A percentile compares a stretch with the other conserved stretches of the same genome.
phyloP scores from a whole-genome alignment of 2,113 vertebrate genomes.

The Cichladusa arquata region DNA sequence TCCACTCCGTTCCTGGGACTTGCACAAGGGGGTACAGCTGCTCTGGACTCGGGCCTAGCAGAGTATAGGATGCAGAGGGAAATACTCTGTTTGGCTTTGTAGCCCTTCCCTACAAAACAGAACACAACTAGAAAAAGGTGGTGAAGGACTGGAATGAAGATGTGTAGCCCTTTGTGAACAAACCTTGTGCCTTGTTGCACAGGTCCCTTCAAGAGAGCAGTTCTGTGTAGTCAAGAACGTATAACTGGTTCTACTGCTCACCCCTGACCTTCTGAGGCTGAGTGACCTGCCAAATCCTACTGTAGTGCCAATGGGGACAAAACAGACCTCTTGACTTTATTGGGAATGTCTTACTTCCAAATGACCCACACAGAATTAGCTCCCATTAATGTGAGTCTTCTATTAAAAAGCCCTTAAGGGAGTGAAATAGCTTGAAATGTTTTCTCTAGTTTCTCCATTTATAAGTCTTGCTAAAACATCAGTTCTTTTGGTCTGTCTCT shows the following conservation, averaged over 20 bases:
- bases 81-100: background rate
- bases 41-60: background rate
- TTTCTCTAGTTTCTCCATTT: background rate
- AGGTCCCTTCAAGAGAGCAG: background rate
- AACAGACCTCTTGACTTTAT: background rate
- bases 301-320: background rate
- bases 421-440: background rate
- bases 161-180: conserved; percentile 36
- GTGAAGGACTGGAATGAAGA: conserved; percentile 18
- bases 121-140: background rate
- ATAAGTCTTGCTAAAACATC: background rate
- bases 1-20: background rate
- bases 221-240: background rate
- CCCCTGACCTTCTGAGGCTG: background rate
- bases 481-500: background rate
- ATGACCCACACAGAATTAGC: background rate
- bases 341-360: background rate
- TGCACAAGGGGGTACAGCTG: background rate
- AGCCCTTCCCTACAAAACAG: background rate
- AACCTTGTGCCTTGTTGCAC: background rate
- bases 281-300: background rate
- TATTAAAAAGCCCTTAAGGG: background rate
- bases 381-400: background rate
- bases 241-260: background rate
- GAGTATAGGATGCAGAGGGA: background rate